Conservation (phyloP, 92 coral and sea anemone species). For the Parazoanthus swiftii region DNA sequence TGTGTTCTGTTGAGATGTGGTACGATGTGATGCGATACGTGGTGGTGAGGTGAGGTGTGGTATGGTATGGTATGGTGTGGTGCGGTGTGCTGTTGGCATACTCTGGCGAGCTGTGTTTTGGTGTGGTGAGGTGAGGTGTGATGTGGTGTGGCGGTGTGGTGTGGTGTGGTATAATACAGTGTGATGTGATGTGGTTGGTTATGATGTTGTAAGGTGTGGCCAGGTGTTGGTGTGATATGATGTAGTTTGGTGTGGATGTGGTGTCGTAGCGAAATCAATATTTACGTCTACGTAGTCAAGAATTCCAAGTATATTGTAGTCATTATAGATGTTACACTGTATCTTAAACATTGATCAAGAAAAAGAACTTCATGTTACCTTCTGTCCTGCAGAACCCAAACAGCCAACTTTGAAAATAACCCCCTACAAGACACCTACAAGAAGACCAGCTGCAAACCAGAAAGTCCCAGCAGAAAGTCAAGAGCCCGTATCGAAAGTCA, state of each 20-base stretch:
- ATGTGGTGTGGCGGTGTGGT: background rate
- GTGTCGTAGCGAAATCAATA: background rate
- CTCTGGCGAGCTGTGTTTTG: background rate
- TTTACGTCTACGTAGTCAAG: too few species aligned
- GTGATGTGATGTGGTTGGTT: background rate
- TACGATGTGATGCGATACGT: background rate
- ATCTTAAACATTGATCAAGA: background rate
- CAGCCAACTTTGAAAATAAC: slow-evolving; percentile 64
- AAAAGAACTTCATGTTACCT: background rate
- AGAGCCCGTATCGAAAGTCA: slow-evolving; percentile 4
- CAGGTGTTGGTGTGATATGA: background rate
- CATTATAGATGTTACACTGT: background rate
- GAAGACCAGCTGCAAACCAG: slow-evolving; percentile 12
- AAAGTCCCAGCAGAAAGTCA: slow-evolving; percentile 3
- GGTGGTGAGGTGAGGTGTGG: background rate
- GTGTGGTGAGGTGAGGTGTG: background rate
- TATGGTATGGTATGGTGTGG: background rate
- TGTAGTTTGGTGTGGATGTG: background rate
- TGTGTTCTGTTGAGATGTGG: background rate
- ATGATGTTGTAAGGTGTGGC: background rate
- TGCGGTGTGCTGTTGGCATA: background rate
- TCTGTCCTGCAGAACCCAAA: slow-evolving; percentile 38
- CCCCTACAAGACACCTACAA: slow-evolving; percentile 75
- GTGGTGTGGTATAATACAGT: background rate
- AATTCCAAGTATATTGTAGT: too few species aligned